Evolutionary conservation across 2,113 vertebrate species (phyloP).

Genomic region (Etia nguti): DNA sequence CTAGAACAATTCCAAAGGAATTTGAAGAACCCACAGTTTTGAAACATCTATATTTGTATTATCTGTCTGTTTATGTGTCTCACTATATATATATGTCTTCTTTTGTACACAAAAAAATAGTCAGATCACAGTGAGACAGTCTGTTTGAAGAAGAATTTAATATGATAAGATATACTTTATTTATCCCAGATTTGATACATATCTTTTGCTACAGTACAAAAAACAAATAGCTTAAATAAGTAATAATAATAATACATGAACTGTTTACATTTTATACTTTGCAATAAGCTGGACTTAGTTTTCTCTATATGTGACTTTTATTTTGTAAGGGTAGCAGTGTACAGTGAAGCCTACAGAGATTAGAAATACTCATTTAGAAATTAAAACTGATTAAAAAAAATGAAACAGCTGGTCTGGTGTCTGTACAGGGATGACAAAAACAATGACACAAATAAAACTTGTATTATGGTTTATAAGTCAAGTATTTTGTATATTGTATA

Average conservation of each 20-base stretch:
- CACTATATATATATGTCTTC: rapidly evolving
- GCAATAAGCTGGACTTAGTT: neutral
- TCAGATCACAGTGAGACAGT: neutral
- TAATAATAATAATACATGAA: neutral
- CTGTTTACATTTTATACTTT: neutral
- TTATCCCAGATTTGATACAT: neutral
- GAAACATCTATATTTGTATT: neutral
- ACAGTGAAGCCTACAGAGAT: neutral
- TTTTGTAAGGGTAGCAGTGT: neutral
- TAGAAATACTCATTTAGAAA: neutral
- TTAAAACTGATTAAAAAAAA: neutral
- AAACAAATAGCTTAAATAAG: neutral
- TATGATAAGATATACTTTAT: neutral
- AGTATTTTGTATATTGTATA: neutral
- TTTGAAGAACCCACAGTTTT: rapidly evolving
- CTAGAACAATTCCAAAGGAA: neutral
- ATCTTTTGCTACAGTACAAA: neutral
- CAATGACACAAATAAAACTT: neutral
- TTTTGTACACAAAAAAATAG: neutral
- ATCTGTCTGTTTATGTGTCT: too few relatives aligned
- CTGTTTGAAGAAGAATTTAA: neutral
- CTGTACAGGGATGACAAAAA: neutral
- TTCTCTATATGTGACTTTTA: neutral
- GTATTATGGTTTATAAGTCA: neutral
- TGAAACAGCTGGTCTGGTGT: neutral